A percentile compares a stretch with the other conserved stretches of the same genome.
These are phyloP conservation scores for Caenorhabditis zanzibari DNA, from an alignment of 2,888 invertebrate genomes.

Conservation along the genomic window DNA sequence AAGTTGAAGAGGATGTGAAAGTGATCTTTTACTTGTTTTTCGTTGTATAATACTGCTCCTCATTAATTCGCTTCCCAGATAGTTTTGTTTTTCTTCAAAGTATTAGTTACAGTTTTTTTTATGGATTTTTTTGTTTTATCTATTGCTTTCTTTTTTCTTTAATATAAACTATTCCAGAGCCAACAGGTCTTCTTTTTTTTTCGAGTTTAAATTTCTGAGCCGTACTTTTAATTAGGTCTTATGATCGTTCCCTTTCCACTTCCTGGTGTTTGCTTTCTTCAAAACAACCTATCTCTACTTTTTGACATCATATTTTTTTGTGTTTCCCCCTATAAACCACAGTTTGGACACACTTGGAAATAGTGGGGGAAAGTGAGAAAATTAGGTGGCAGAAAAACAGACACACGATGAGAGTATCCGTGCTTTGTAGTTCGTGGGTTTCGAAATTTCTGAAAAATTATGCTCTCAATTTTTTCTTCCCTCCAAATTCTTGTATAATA, in stretches of 20 bases:
- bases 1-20: no score
- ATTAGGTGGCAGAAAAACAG: neutral
- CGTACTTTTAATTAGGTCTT: neutral
- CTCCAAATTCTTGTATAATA: neutral
- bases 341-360: constrained; percentile 14
- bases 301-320: neutral
- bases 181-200: neutral
- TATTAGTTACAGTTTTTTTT: no score
- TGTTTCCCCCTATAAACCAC: constrained; percentile 21
- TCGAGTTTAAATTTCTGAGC: neutral
- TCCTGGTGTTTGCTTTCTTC: no score
- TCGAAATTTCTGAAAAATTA: no score
- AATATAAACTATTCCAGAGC: neutral
- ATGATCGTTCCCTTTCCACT: neutral
- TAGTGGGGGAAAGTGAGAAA: neutral
- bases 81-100: no score
- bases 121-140: no score
- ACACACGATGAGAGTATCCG: neutral
- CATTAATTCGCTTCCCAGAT: no score
- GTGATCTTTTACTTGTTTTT: no score
- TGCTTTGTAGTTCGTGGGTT: constrained; percentile 23
- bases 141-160: no score
- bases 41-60: no score
- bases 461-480: neutral
- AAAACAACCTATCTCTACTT: neutral